phyloP scores from a whole-genome alignment of 2,888 invertebrate genomes.

The Drosophila yooni region DNA sequence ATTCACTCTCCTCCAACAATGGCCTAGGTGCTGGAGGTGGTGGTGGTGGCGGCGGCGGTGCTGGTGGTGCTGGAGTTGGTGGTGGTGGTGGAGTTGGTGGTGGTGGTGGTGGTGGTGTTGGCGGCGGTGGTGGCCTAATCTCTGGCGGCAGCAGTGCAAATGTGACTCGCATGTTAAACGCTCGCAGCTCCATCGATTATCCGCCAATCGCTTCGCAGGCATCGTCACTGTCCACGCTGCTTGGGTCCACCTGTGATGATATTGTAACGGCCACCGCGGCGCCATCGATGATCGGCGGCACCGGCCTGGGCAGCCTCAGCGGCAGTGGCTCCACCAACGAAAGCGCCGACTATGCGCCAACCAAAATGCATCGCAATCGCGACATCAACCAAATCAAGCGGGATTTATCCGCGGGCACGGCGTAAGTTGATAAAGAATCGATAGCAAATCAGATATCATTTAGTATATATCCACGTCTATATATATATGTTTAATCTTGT shows the following conservation, averaged over 20 bases:
- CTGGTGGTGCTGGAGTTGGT: background rate
- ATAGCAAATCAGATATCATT: background rate
- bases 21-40: slow-evolving; percentile 84
- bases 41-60: slow-evolving; percentile 76
- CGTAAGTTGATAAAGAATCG: slow-evolving; percentile 74
- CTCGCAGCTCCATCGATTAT: slow-evolving; percentile 82
- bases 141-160: slow-evolving; percentile 42
- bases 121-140: slow-evolving; percentile 18
- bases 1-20: slow-evolving; percentile 87
- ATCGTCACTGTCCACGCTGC: slow-evolving; percentile 79
- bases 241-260: slow-evolving; percentile 82
- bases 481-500: background rate
- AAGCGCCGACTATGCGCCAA: slow-evolving; percentile 84
- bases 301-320: slow-evolving; percentile 64
- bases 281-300: slow-evolving; percentile 77
- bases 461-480: background rate
- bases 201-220: slow-evolving; percentile 80
- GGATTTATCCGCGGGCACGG: slow-evolving; percentile 83
- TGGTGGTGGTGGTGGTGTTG: slow-evolving; percentile 16
- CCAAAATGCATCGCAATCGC: slow-evolving; percentile 87
- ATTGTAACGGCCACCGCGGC: slow-evolving; percentile 81
- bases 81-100: slow-evolving; percentile 34
- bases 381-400: slow-evolving; percentile 84
- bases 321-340: slow-evolving; percentile 66
- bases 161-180: slow-evolving; percentile 65